phyloP scores from a whole-genome alignment of 2,888 invertebrate species.

The Miltochrista miniata region DNA sequence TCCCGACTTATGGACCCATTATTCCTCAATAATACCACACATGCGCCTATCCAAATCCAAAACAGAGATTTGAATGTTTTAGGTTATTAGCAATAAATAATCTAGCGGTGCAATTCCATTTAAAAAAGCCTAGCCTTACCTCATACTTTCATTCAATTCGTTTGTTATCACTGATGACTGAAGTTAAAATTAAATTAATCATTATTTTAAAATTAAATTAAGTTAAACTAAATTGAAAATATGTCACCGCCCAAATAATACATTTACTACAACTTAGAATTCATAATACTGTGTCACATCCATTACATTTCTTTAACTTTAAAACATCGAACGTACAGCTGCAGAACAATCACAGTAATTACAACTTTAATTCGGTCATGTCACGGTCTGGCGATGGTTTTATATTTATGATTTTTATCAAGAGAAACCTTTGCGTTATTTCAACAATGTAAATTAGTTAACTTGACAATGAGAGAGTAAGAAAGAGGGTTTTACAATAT shows the following conservation, averaged over 20 bases:
- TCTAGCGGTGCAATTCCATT: no score
- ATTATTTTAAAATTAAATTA: no score
- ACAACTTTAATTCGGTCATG: conserved; percentile 53
- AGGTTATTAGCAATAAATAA: no score
- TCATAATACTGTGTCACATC: conserved; percentile 20
- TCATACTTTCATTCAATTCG: no score
- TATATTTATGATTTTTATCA: conserved; percentile 41
- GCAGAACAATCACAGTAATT: conserved; percentile 57
- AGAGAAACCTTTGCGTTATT: conserved; percentile 9
- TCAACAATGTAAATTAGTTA: conserved; percentile 9
- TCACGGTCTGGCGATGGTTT: conserved; percentile 18
- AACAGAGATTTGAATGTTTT: no score
- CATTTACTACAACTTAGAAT: not conserved
- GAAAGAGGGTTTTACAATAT: not conserved
- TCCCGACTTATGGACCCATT: no score
- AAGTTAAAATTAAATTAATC: no score
- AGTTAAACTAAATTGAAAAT: no score
- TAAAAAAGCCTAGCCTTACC: no score
- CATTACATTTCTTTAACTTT: conserved; percentile 11
- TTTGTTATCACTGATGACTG: no score
- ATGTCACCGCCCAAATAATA: not conserved
- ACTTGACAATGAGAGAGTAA: not conserved
- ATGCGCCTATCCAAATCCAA: no score
- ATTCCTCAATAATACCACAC: no score
- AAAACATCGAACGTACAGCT: conserved; percentile 40